A percentile compares a stretch with the other conserved stretches of the same genome.
These are phyloP conservation scores for Drosophila acutilabella DNA, from an alignment of 2,888 invertebrate species.

Conservation along the genomic window DNA sequence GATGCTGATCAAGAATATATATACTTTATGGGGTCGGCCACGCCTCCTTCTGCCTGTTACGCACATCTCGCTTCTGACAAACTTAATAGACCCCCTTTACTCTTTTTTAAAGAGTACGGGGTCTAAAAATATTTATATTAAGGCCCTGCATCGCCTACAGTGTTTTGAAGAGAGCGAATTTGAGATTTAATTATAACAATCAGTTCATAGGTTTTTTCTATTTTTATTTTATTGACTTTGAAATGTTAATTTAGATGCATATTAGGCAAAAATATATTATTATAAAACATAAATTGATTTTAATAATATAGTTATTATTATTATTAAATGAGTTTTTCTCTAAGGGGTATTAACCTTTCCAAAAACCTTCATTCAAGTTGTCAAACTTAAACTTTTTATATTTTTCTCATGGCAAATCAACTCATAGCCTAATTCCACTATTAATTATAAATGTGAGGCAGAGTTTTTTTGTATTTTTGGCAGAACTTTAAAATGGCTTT, in stretches of 20 bases:
- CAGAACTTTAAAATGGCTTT: not conserved
- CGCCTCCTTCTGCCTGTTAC: too few species aligned
- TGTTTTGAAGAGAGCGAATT: not conserved
- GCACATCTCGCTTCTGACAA: too few species aligned
- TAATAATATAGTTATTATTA: too few species aligned
- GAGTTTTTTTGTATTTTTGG: not conserved
- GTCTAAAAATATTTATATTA: too few species aligned
- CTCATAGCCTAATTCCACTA: slow-evolving; percentile 8
- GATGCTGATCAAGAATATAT: too few species aligned
- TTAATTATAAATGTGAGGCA: slow-evolving; percentile 14
- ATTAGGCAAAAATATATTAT: too few species aligned
- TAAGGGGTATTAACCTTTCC: not conserved
- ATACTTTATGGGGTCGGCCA: too few species aligned
- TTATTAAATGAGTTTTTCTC: too few species aligned
- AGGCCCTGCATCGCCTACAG: not conserved
- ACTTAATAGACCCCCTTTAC: too few species aligned
- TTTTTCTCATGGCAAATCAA: slow-evolving; percentile 3
- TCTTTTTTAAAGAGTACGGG: too few species aligned
- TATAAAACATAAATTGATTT: too few species aligned
- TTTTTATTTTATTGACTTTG: not conserved
- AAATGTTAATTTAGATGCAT: too few species aligned
- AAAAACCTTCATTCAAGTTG: not conserved
- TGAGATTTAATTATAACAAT: not conserved
- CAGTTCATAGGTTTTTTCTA: not conserved
- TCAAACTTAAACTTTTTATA: not conserved